These are phyloP conservation scores for Trachelus tabidus DNA, from an alignment of 2,888 invertebrate genomes.

Conservation along the genomic window DNA sequence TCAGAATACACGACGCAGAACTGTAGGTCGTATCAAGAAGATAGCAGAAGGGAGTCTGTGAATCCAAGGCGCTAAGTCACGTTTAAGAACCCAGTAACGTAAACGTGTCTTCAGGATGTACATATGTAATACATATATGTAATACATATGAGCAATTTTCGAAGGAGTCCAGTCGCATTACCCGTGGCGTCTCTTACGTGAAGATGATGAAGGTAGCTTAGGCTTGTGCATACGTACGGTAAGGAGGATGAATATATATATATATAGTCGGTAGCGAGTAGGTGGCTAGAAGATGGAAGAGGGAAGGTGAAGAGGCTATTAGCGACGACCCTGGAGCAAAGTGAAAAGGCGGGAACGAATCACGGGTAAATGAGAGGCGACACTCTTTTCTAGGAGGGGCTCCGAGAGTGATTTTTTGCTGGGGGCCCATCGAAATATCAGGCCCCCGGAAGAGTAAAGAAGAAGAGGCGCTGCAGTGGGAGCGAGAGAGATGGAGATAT, in stretches of 20 bases:
- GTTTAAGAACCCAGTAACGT: neutral
- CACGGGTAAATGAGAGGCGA: conserved; percentile 25
- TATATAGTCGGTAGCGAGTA: neutral
- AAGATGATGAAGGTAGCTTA: neutral
- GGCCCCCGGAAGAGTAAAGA: neutral
- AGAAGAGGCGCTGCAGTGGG: too few relatives aligned
- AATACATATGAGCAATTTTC: conserved; percentile 15
- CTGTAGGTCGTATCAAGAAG: neutral
- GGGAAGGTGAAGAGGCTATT: conserved; percentile 15
- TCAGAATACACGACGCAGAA: too few relatives aligned
- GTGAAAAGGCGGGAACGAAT: conserved; percentile 25
- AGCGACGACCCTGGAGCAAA: conserved; percentile 22
- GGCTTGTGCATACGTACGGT: neutral
- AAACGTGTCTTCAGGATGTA: neutral
- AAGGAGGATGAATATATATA: neutral
- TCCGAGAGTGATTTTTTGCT: conserved; percentile 22
- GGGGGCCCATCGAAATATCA: neutral
- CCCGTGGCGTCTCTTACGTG: conserved; percentile 3
- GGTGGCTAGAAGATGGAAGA: conserved; percentile 1
- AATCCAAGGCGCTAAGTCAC: neutral
- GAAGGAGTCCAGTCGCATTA: conserved; percentile 11
- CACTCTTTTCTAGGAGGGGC: conserved; percentile 21
- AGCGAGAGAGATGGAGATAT: neutral
- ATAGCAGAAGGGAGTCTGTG: neutral
- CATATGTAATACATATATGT: neutral